These are phyloP conservation scores for Phasianus colchicus DNA, from an alignment of 2,113 vertebrate species.

Conservation along the genomic window DNA sequence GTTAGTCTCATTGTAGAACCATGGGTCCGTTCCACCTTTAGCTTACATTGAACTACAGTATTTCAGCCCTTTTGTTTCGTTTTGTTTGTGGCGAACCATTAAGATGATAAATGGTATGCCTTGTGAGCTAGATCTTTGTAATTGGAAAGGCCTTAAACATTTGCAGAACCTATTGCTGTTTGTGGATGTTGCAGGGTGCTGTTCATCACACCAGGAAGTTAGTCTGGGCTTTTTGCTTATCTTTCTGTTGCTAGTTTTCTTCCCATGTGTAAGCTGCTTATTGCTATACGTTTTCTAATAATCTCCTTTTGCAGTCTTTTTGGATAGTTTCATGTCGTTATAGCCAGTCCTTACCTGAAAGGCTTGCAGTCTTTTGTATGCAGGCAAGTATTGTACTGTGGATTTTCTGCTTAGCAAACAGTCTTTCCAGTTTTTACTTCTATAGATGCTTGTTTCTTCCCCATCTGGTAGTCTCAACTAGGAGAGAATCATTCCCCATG, in stretches of 20 bases:
- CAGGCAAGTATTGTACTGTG: not conserved
- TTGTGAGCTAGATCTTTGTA: not conserved
- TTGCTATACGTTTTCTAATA: not conserved
- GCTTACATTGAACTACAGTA: accelerated
- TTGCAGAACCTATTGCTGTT: not conserved
- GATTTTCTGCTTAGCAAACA: not conserved
- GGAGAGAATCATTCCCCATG: accelerated
- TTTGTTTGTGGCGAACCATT: not conserved
- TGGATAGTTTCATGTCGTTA: not conserved
- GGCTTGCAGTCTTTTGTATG: not conserved
- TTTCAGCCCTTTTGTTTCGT: not conserved
- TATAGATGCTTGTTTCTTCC: not conserved
- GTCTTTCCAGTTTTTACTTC: not conserved
- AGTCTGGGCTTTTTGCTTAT: not conserved
- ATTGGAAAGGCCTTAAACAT: not conserved
- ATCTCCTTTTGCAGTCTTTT: not conserved
- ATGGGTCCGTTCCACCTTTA: not conserved
- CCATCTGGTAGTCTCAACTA: accelerated
- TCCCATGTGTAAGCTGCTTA: not conserved
- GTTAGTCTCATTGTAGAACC: not conserved
- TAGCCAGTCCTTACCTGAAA: not conserved
- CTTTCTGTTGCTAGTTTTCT: not conserved
- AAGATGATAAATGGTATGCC: not conserved
- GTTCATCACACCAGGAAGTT: not conserved
- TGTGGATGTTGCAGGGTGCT: not conserved